Evolutionary conservation across 1,140 invertebrate species (phyloP), one percentile per base, ranked within the genome.

Genomic region (Campoletis sonorensis): DNA sequence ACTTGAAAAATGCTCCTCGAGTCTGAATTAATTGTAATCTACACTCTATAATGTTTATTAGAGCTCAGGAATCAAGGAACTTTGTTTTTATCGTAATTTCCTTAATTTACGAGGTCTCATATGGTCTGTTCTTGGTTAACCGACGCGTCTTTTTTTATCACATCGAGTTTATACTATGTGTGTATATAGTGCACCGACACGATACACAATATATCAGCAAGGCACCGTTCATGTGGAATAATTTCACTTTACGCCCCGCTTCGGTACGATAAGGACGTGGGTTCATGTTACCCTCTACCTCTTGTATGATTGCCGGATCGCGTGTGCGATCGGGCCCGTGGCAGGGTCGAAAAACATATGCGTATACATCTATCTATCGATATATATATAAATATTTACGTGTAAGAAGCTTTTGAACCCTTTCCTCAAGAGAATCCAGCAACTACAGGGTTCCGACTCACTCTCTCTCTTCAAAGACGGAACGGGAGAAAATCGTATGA

Each of bases 281-380:
- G 88, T 89, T 89, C 90, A 91, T 89, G 90, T 91, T 91, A 87
- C 86, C 82, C 84, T 85, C 79, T 81, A 80, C 79, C 26, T 79
- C 83, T 82, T 77, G 81, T 90, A 89, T 89, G 90, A 91, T 91
- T 90, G 89, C 88, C 80, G 85, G 87, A 91, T 92, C 90, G 91
- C 91, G 90, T 92, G 90, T 88, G 83, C 79, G 70, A 79, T 79
- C 68, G 81, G 58, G 54, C 61, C 71, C 49, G 10, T 71, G 40
- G 72, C 21, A 23, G 51, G 54, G 51, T 61, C 26, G 73, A 27
- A 30, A 11, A 15, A 5, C 13, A 27, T 33, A 15, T 33, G 67
- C 18, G 67, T 70, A 27, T 70, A 21, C 23, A 15, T 70, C 15
- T 26, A 18, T 79, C 79, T 80, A 78, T 13, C 40, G 4, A 5